A percentile compares a stretch with the other conserved stretches of the same genome.
phyloP scores from a whole-genome alignment of 2,888 invertebrate genomes.

The Rhogogaster chlorosoma region DNA sequence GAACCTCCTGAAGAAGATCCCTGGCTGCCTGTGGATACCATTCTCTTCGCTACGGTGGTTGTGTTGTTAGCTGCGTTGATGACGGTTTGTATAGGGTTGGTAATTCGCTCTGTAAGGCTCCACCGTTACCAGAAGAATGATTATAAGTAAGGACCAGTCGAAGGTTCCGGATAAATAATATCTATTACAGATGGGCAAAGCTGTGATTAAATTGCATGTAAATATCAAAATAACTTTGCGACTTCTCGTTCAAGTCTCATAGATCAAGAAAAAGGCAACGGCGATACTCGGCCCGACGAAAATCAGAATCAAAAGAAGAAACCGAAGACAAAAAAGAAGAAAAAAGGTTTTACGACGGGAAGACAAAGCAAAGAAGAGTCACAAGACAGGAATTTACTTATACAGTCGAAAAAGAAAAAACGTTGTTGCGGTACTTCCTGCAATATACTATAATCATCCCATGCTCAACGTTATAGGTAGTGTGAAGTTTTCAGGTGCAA shows the following conservation, averaged over 20 bases:
- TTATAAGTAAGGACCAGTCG: constrained; percentile 10
- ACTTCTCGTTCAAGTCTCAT: neutral
- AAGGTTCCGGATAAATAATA: neutral
- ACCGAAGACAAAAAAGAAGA: neutral
- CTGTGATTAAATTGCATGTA: neutral
- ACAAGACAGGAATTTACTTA: neutral
- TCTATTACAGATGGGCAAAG: neutral
- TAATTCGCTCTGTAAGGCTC: constrained; percentile 57
- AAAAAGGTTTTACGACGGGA: neutral
- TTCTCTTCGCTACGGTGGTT: constrained; percentile 64
- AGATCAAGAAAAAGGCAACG: constrained; percentile 13
- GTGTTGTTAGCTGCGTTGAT: constrained; percentile 62
- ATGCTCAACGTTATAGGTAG: neutral
- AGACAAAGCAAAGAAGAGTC: constrained; percentile 20
- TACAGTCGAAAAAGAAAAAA: neutral
- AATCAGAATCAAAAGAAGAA: constrained; percentile 1
- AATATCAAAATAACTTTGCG: neutral
- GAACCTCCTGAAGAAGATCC: constrained; percentile 62
- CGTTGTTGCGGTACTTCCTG: constrained; percentile 26
- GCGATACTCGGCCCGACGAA: neutral
- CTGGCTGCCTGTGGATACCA: constrained; percentile 66
- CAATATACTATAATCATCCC: neutral
- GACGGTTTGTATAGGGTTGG: constrained; percentile 58
- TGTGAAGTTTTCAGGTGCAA: neutral
- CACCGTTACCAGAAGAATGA: constrained; percentile 52